Percentiles rank a stretch among this genome's conserved stretches.
phyloP scores from a whole-genome alignment of 1,140 invertebrate genomes.

The Heliothis virescens region DNA sequence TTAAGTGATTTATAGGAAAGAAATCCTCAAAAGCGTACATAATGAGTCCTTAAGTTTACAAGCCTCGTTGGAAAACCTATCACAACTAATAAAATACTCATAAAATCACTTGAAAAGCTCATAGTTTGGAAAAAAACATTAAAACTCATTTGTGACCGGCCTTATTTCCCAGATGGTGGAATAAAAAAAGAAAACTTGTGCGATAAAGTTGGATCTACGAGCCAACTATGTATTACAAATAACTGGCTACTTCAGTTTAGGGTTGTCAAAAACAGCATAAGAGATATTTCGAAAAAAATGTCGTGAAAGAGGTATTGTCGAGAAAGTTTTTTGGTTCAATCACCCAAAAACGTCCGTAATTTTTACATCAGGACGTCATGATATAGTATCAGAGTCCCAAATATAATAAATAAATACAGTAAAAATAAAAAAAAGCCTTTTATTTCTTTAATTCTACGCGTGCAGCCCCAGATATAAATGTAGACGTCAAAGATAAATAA shows the following conservation, averaged over 20 bases:
- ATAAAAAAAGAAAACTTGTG: constrained; percentile 32
- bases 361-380: no score
- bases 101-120: constrained; percentile 18
- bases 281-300: background rate
- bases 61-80: constrained; percentile 2
- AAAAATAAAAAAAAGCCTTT: no score
- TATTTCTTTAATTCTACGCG: no score
- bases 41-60: background rate
- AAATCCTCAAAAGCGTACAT: no score
- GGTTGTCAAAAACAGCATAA: constrained; percentile 4
- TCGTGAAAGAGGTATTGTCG: background rate
- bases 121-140: constrained; percentile 36
- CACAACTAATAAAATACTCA: constrained; percentile 23
- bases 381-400: no score
- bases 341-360: no score
- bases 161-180: constrained; percentile 36
- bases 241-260: constrained; percentile 14
- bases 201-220: constrained; percentile 43
- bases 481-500: no score
- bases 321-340: no score
- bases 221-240: constrained; percentile 34
- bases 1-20: no score
- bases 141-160: constrained; percentile 16
- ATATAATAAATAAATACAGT: no score
- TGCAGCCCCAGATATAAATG: no score